Base-by-base conservation (phyloP, 1,140 invertebrate species). In the Riptortus pedestris region DNA sequence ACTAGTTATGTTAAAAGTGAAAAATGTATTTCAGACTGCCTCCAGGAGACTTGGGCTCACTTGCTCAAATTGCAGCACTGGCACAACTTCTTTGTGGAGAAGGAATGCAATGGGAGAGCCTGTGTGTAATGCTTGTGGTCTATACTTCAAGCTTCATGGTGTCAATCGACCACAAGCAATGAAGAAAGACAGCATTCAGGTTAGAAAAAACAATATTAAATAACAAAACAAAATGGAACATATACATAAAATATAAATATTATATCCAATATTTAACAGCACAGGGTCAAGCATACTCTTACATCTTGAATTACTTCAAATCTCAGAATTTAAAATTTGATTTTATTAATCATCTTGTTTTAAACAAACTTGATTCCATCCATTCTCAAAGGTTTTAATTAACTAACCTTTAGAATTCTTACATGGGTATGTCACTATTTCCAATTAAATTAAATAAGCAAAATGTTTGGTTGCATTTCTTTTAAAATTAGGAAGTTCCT, bases 141-240 rank as follows among this genome's bases (percentile, higher is more conserved):
- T 96, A 2, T 96, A 96, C 77, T 95, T 76, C 77, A 96, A 96
- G 77, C 76, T 96, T 65, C 95, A 98, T 74, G 84, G 82, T 64
- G 85, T 98, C 64, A 85, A 86, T 70, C 77, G 90, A 52, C 95
- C 95, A 0, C 70, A 89, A 47, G 83, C 91, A 9, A 97, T 98
- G 95, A 95, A 94, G 75, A 98, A 98, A 75, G 93, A 97, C 71
- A 85, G 84, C 43, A 97, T 98, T 71, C 87, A 89, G 78, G 68
- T 69, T 65, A 14, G 1, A 5, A 51, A n/a, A 29, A 60, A n/a
- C n/a, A n/a, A n/a, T n/a, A n/a, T n/a, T 9, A 22, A 22, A 11
- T 43, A 43, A 43, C 11, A 11, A n/a, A 11, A 43, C 38, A 43
- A 11, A n/a, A 43, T 43, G n/a, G 11, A 43, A 11, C 38, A n/a